A percentile compares a stretch with the other conserved stretches of the same genome.
These are phyloP conservation scores for Heliconius himera DNA, from an alignment of 1,140 invertebrate genomes.

Conservation along the genomic window DNA sequence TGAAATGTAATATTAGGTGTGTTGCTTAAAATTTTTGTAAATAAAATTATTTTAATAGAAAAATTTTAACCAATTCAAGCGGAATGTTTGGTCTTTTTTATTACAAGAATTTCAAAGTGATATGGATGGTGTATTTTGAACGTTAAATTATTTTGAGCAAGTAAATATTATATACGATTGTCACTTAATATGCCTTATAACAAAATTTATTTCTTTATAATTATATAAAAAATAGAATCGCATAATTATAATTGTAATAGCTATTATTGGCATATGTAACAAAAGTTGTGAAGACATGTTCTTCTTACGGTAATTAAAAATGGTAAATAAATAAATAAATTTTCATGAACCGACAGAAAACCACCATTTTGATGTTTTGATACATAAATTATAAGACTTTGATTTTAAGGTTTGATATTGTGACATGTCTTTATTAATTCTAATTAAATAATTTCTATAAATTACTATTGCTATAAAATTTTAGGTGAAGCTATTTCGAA, in stretches of 20 bases:
- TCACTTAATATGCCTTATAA: conserved; percentile 7
- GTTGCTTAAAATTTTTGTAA: background rate
- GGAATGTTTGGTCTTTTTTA: background rate
- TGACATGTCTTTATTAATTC: conserved; percentile 64
- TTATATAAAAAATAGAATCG: background rate
- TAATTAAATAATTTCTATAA: conserved; percentile 56
- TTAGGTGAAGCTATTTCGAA: conserved; percentile 58
- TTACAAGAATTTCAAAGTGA: conserved; percentile 2
- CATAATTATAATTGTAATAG: background rate
- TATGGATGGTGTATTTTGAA: conserved; percentile 5
- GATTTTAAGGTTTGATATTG: conserved; percentile 72
- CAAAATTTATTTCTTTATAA: background rate
- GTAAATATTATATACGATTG: background rate
- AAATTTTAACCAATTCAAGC: background rate
- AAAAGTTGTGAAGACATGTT: background rate
- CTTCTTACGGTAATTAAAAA: conserved; percentile 3
- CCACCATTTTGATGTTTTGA: conserved; percentile 60
- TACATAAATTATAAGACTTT: conserved; percentile 54
- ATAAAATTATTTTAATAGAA: conserved; percentile 1
- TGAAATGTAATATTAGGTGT: background rate
- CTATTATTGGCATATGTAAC: background rate
- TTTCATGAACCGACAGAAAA: conserved; percentile 51
- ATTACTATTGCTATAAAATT: conserved; percentile 60
- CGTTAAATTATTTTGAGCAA: background rate
- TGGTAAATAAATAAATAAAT: conserved; percentile 31